Percentiles rank a stretch among this genome's conserved stretches.
Conservation (phyloP, 2,888 invertebrate genomes). For the Apomyelois bistriatella region DNA sequence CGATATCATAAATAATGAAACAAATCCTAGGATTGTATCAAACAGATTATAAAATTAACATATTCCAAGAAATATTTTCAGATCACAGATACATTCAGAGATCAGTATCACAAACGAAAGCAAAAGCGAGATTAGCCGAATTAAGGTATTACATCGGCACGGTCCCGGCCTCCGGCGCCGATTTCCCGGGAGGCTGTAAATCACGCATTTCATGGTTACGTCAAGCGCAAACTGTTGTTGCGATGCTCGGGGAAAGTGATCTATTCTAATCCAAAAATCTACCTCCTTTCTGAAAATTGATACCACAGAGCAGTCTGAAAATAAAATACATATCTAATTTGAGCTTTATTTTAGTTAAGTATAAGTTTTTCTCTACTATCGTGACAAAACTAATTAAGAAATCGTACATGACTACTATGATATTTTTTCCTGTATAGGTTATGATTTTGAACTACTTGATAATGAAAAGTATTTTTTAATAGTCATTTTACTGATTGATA, state of each 20-base stretch:
- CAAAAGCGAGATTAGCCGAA: conserved; percentile 65
- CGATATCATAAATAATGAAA: too few relatives aligned
- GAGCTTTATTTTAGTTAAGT: too few relatives aligned
- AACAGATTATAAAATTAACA: too few relatives aligned
- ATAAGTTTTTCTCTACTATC: too few relatives aligned
- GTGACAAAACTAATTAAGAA: too few relatives aligned
- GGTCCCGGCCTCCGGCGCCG: conserved; percentile 34
- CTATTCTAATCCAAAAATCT: conserved; percentile 26
- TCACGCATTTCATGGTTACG: conserved; percentile 65
- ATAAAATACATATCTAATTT: background rate
- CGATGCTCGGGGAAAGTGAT: conserved; percentile 27
- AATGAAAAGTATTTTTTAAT: too few relatives aligned
- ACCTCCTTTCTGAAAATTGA: background rate
- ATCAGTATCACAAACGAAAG: conserved; percentile 41
- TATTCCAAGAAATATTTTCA: too few relatives aligned
- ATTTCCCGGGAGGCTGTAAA: conserved; percentile 72
- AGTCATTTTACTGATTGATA: too few relatives aligned
- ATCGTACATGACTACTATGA: too few relatives aligned
- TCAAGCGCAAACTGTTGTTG: conserved; percentile 39
- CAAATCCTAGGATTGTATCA: too few relatives aligned
- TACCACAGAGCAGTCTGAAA: background rate
- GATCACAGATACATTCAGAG: conserved; percentile 26
- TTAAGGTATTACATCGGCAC: conserved; percentile 63
- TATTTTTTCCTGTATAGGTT: background rate
- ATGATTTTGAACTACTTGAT: too few relatives aligned